These are phyloP conservation scores for Apodemia duryi DNA, from an alignment of 2,888 invertebrate species.

Conservation along the genomic window DNA sequence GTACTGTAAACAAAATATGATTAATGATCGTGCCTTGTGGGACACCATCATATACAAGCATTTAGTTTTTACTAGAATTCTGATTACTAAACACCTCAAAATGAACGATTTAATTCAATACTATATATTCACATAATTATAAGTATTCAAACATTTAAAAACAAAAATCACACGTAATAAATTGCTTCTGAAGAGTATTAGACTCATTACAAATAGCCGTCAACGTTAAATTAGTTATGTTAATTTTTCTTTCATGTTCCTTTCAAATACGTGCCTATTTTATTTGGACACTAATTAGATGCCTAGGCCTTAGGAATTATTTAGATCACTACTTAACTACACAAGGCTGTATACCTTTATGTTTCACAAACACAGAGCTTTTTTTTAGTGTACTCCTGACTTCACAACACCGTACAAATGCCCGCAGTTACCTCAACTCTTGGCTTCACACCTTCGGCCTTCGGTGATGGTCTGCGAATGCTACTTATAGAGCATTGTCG, in stretches of 20 bases:
- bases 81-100: conserved; percentile 15
- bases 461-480: conserved; percentile 62
- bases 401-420: conserved; percentile 76
- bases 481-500: conserved; percentile 48
- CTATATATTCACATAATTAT: conserved; percentile 10
- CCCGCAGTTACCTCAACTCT: conserved; percentile 79
- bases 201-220: conserved; percentile 72
- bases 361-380: conserved; percentile 77
- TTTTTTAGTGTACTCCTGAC: conserved; percentile 78
- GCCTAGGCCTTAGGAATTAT: conserved; percentile 76
- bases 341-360: conserved; percentile 74
- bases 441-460: conserved; percentile 76
- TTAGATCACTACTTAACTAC: conserved; percentile 77
- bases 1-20: conserved; percentile 40
- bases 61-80: conserved; percentile 22
- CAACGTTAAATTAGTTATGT: conserved; percentile 72
- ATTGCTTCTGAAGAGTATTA: conserved; percentile 73
- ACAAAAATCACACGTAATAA: conserved; percentile 53
- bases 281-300: conserved; percentile 74
- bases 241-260: conserved; percentile 56
- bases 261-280: conserved; percentile 71
- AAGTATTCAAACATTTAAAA: conserved; percentile 34
- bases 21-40: conserved; percentile 49
- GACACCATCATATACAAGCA: conserved; percentile 43
- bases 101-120: background rate